These are phyloP conservation scores for Bergia puertoricense DNA, from an alignment of 92 coral and sea anemone species.

Conservation along the genomic window DNA sequence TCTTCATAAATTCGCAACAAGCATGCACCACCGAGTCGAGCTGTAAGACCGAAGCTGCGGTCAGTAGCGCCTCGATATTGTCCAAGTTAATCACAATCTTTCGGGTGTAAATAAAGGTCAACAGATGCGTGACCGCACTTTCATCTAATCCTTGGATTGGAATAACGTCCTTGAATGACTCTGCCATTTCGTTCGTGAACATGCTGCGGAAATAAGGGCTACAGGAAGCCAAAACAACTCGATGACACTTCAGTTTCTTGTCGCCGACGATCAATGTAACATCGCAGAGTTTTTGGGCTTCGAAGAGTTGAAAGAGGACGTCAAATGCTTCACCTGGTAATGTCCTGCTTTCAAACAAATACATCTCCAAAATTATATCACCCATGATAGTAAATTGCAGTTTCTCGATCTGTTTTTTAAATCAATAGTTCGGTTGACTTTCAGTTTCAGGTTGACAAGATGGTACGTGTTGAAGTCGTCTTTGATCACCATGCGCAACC, in stretches of 20 bases:
- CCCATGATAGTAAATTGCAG: conserved; percentile 56
- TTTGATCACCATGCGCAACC: not conserved
- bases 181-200: conserved; percentile 95
- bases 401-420: not conserved
- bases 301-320: conserved; percentile 71
- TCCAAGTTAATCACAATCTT: conserved; percentile 82
- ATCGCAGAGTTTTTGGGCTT: conserved; percentile 88
- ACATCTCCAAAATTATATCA: conserved; percentile 75
- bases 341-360: conserved; percentile 69
- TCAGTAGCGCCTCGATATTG: conserved; percentile 86
- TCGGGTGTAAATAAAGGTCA: conserved; percentile 87
- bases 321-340: conserved; percentile 77
- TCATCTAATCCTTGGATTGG: conserved; percentile 89
- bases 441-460: not conserved
- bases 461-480: not conserved
- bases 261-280: conserved; percentile 84
- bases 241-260: conserved; percentile 82
- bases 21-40: conserved; percentile 91
- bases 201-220: conserved; percentile 95
- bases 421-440: not conserved
- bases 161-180: conserved; percentile 73
- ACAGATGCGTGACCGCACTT: conserved; percentile 78
- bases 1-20: conserved; percentile 93
- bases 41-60: conserved; percentile 90
- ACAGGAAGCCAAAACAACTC: conserved; percentile 90